Conservation (phyloP, 2,888 invertebrate species). For the Eugnorisma glareosa region DNA sequence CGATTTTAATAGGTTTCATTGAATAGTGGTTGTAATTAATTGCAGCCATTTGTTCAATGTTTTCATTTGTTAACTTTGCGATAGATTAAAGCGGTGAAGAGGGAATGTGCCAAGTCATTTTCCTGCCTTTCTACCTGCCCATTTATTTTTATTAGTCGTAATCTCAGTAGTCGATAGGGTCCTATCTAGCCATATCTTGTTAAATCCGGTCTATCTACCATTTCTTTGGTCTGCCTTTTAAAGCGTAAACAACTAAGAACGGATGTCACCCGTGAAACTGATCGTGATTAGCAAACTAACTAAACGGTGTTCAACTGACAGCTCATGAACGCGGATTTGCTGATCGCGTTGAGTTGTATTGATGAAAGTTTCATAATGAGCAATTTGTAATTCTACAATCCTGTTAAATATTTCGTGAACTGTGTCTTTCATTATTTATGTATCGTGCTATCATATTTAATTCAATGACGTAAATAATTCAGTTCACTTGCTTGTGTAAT, state of each 20-base stretch:
- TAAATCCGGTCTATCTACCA: background rate
- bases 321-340: background rate
- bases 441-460: conserved; percentile 18
- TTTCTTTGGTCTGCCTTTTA: background rate
- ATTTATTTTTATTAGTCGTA: background rate
- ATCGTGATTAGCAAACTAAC: background rate
- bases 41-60: background rate
- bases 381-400: background rate
- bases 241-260: background rate
- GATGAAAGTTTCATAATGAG: background rate
- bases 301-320: background rate
- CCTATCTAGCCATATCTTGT: background rate
- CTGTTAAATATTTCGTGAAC: conserved; percentile 31
- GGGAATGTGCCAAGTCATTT: background rate
- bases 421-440: conserved; percentile 13
- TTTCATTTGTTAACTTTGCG: background rate
- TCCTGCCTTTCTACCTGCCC: background rate
- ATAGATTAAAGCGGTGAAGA: background rate
- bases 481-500: conserved; percentile 10
- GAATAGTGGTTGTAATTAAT: background rate
- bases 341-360: background rate
- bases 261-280: background rate
- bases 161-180: background rate
- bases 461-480: conserved; percentile 28
- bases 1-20: background rate